Evolutionary conservation across 37 sponge, comb jelly and placozoan genomes (phyloP).

Genomic region (Chondrosia reniformis): DNA sequence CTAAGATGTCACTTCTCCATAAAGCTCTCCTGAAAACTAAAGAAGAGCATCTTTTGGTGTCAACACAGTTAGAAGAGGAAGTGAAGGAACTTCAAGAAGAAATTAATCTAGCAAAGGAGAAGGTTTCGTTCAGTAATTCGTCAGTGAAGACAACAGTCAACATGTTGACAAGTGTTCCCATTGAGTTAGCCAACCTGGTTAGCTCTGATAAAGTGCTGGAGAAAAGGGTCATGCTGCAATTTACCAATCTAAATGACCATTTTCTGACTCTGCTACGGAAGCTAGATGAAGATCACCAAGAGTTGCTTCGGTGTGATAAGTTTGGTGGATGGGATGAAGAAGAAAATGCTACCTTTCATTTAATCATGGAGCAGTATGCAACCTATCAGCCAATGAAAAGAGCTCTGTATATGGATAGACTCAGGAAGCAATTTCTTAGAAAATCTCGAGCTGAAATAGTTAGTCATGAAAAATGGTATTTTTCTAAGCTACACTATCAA

Average conservation of each 20-base stretch:
- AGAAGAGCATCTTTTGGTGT: constrained; percentile 6
- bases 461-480: constrained; percentile 33
- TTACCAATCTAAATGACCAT: constrained; percentile 18
- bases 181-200: background rate
- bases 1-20: too few species aligned
- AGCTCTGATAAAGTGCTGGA: constrained; percentile 20
- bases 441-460: constrained; percentile 8
- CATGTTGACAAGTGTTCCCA: constrained; percentile 1
- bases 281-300: constrained; percentile 10
- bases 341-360: constrained; percentile 24
- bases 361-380: constrained; percentile 58
- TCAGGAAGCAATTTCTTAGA: constrained; percentile 51
- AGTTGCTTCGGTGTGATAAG: background rate
- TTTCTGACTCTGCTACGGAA: background rate
- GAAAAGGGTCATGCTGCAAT: constrained; percentile 21
- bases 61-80: background rate
- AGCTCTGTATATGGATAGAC: constrained; percentile 45
- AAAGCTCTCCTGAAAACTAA: too few species aligned
- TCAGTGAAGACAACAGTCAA: background rate
- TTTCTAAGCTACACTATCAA: constrained; percentile 14
- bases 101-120: background rate
- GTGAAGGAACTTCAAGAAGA: background rate
- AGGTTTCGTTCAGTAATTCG: background rate
- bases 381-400: constrained; percentile 11
- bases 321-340: constrained; percentile 47